Evolutionary conservation across 2,113 vertebrate species (phyloP).

Genomic region (Nettapus auritus): DNA sequence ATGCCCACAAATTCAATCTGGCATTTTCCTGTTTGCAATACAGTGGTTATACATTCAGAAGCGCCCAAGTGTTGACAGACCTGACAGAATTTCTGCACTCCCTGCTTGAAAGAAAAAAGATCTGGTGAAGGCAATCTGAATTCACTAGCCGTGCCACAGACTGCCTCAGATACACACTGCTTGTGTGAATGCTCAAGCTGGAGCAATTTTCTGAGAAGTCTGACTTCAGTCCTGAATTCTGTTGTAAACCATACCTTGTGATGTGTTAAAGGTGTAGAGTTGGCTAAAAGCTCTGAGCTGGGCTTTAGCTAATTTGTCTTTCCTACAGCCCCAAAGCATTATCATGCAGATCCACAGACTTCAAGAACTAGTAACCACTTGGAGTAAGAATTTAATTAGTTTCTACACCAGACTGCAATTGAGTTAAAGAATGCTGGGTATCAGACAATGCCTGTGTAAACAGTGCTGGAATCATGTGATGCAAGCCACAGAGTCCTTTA

Average conservation of each 20-base stretch:
- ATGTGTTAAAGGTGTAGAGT: neutral
- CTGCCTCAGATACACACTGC: neutral
- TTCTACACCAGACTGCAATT: neutral
- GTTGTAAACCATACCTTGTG: neutral
- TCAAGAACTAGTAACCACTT: neutral
- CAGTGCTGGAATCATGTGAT: neutral
- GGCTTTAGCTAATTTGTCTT: neutral
- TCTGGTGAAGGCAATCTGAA: neutral
- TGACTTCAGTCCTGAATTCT: neutral
- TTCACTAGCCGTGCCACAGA: neutral
- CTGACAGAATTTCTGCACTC: neutral
- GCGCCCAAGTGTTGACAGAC: neutral
- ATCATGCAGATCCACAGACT: neutral
- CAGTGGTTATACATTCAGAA: neutral
- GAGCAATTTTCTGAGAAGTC: neutral
- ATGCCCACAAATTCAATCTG: neutral
- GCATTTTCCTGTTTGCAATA: neutral
- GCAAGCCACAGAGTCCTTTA: neutral
- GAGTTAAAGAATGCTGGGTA: accelerated
- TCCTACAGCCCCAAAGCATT: neutral
- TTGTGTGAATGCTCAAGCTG: neutral
- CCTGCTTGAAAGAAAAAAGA: neutral
- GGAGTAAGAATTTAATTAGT: neutral
- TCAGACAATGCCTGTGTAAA: neutral
- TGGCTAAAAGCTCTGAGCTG: neutral